phyloP scores from a whole-genome alignment of 2,888 invertebrate species.

The Luffia ferchaultella region DNA sequence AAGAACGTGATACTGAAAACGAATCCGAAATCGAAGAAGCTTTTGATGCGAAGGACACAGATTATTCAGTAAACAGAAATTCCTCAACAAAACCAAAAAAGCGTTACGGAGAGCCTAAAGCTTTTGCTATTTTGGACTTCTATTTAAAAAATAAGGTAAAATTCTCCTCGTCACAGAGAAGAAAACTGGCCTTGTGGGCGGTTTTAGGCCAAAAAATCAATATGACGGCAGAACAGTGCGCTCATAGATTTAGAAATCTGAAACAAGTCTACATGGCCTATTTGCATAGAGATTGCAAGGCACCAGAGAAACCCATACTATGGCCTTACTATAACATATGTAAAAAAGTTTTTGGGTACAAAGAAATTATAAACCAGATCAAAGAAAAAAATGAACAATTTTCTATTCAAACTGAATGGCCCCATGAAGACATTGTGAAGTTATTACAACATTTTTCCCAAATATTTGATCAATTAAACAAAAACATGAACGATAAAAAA shows the following conservation, averaged over 20 bases:
- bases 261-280: conserved; percentile 45
- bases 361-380: conserved; percentile 40
- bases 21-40: conserved; percentile 10
- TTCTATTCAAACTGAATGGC: conserved; percentile 30
- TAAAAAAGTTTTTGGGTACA: conserved; percentile 52
- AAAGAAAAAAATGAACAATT: conserved; percentile 27
- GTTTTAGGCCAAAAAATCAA: conserved; percentile 34
- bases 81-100: conserved; percentile 27
- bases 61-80: conserved; percentile 24
- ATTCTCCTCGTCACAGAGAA: conserved; percentile 31
- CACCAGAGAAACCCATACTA: conserved; percentile 44
- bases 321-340: conserved; percentile 51
- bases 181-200: conserved; percentile 39
- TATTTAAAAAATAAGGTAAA: conserved; percentile 49
- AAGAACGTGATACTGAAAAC: neutral
- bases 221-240: conserved; percentile 38
- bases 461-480: conserved; percentile 29
- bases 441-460: conserved; percentile 35
- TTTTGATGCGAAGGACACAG: conserved; percentile 24
- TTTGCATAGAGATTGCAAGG: conserved; percentile 44
- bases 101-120: conserved; percentile 31
- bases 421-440: conserved; percentile 38
- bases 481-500: conserved; percentile 23
- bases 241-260: conserved; percentile 42
- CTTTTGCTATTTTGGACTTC: conserved; percentile 44